Percentiles rank a stretch among this genome's conserved stretches.
These are phyloP conservation scores for Sebastes wilsoni DNA, from an alignment of 2,797 vertebrate species.

Conservation along the genomic window DNA sequence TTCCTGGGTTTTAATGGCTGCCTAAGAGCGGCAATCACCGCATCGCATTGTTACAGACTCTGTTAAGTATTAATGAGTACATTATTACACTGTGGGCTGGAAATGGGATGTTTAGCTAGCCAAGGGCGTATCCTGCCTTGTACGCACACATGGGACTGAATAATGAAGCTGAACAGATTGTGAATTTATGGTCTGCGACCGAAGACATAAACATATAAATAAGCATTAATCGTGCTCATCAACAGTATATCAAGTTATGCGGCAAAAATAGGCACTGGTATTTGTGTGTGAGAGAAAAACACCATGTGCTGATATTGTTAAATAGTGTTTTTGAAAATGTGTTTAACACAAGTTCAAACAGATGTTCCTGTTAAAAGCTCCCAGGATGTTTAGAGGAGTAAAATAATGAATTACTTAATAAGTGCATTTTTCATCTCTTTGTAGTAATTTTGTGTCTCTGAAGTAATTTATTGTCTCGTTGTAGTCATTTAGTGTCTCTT, in stretches of 20 bases:
- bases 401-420: not conserved
- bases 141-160: slow-evolving; percentile 35
- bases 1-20: slow-evolving; percentile 50
- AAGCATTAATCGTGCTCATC: slow-evolving; percentile 26
- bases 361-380: slow-evolving; percentile 11
- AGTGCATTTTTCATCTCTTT: not conserved
- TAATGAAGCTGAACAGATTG: slow-evolving; percentile 54
- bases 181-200: slow-evolving; percentile 42
- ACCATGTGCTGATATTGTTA: not conserved
- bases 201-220: slow-evolving; percentile 45
- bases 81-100: slow-evolving; percentile 46
- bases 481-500: too few relatives aligned
- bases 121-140: slow-evolving; percentile 29
- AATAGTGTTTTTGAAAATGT: not conserved
- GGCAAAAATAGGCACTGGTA: slow-evolving; percentile 2
- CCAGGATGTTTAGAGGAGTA: not conserved
- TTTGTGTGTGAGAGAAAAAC: not conserved
- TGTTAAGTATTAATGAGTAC: slow-evolving; percentile 70
- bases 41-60: slow-evolving; percentile 36
- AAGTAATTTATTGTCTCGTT: too few relatives aligned
- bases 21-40: slow-evolving; percentile 34
- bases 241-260: not conserved
- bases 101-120: slow-evolving; percentile 54
- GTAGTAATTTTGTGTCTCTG: too few relatives aligned
- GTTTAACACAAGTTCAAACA: not conserved